These are phyloP conservation scores for Drosophila kepulauana DNA, from an alignment of 1,140 invertebrate genomes.

Conservation along the genomic window DNA sequence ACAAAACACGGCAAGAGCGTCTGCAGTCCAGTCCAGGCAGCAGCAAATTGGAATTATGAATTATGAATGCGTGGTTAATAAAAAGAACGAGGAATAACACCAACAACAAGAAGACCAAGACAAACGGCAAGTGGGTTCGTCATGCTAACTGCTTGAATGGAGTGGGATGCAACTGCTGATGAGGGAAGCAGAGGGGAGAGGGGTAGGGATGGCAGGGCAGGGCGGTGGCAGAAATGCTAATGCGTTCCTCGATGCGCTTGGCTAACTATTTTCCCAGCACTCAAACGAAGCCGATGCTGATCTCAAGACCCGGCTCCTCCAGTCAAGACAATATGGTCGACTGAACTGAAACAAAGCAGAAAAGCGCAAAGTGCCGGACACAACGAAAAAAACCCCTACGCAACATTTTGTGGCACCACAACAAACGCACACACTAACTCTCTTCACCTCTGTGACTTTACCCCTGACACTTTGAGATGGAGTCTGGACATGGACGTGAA, in stretches of 20 bases:
- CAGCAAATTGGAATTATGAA: conserved; percentile 84
- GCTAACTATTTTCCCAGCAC: conserved; percentile 81
- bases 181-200: background rate
- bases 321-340: conserved; percentile 75
- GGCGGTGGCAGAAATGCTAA: conserved; percentile 75
- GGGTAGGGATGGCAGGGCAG: conserved; percentile 36
- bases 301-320: conserved; percentile 19
- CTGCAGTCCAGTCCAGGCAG: conserved; percentile 49
- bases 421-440: background rate
- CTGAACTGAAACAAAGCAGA: conserved; percentile 82
- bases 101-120: conserved; percentile 20
- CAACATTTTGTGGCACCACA: conserved; percentile 50
- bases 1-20: background rate
- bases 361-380: conserved; percentile 75
- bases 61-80: conserved; percentile 84
- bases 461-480: background rate
- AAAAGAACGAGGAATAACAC: conserved; percentile 63
- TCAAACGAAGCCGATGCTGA: conserved; percentile 69
- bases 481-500: conserved; percentile 43
- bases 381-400: conserved; percentile 73
- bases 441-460: background rate
- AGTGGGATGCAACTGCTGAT: conserved; percentile 19
- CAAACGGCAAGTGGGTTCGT: conserved; percentile 66
- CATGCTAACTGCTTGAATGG: conserved; percentile 58
- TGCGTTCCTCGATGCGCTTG: conserved; percentile 77